Conservation (phyloP, 1,140 invertebrate genomes). For the Sinella curviseta region DNA sequence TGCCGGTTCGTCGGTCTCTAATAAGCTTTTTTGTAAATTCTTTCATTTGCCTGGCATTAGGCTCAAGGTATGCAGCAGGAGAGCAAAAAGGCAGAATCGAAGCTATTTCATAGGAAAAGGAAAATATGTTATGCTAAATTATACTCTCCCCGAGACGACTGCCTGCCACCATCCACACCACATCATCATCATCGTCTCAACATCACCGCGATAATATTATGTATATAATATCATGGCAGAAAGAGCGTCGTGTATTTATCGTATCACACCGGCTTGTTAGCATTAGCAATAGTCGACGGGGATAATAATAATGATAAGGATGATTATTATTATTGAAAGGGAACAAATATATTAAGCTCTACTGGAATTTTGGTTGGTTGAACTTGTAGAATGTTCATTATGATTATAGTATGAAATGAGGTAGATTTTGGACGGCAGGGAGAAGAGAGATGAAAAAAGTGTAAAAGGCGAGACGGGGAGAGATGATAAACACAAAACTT, state of each 20-base stretch:
- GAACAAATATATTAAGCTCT: conserved; percentile 10
- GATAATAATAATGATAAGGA: conserved; percentile 5
- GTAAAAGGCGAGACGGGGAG: neutral
- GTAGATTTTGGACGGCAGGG: neutral
- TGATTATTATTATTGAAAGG: conserved; percentile 25
- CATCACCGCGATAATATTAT: neutral
- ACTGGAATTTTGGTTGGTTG: conserved; percentile 21
- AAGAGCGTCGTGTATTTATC: neutral
- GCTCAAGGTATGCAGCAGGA: neutral
- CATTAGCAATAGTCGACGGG: neutral
- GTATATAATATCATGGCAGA: neutral
- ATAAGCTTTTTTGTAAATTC: neutral
- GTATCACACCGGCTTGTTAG: neutral
- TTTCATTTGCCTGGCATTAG: conserved; percentile 1
- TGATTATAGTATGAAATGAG: neutral
- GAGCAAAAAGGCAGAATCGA: neutral
- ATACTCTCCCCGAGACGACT: neutral
- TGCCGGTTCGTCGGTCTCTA: conserved; percentile 19
- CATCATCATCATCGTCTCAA: neutral
- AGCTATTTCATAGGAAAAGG: neutral
- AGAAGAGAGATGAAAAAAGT: neutral
- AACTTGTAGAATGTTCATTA: neutral
- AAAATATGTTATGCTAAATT: conserved; percentile 23
- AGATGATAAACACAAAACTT: neutral
- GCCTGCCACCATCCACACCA: neutral